Conservation (phyloP, 1,140 invertebrate species). For the Bombus balteatus region DNA sequence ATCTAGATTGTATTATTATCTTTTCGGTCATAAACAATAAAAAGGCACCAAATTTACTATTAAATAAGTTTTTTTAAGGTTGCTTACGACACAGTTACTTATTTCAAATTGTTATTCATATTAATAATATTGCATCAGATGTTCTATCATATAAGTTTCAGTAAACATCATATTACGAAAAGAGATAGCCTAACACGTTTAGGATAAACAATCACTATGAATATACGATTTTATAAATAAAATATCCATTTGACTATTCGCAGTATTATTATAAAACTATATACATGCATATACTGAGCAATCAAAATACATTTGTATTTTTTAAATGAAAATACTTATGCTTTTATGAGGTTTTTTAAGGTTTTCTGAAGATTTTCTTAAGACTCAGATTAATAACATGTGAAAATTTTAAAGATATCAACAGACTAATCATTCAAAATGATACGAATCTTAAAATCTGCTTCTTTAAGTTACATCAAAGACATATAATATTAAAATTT, state of each 20-base stretch:
- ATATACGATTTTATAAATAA: constrained; percentile 33
- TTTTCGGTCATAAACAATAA: neutral
- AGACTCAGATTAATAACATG: neutral
- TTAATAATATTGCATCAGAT: constrained; percentile 14
- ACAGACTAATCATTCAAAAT: neutral
- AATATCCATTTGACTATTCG: constrained; percentile 19
- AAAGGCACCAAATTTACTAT: neutral
- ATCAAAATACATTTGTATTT: constrained; percentile 1
- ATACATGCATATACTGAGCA: constrained; percentile 41
- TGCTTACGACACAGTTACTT: neutral
- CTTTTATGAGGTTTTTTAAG: neutral
- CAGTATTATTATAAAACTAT: constrained; percentile 13
- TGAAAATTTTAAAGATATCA: neutral
- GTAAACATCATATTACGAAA: neutral
- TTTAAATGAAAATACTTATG: neutral
- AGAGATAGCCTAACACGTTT: neutral
- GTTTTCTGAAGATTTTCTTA: neutral
- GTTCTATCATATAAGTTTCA: neutral
- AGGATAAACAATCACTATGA: constrained; percentile 12
- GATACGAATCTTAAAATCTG: neutral
- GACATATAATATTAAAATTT: neutral
- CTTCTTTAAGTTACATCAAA: constrained; percentile 6
- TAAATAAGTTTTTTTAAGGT: neutral
- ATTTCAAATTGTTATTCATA: neutral
- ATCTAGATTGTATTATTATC: neutral